Base-by-base conservation (phyloP, 1,140 invertebrate species). In the Musca domestica region DNA sequence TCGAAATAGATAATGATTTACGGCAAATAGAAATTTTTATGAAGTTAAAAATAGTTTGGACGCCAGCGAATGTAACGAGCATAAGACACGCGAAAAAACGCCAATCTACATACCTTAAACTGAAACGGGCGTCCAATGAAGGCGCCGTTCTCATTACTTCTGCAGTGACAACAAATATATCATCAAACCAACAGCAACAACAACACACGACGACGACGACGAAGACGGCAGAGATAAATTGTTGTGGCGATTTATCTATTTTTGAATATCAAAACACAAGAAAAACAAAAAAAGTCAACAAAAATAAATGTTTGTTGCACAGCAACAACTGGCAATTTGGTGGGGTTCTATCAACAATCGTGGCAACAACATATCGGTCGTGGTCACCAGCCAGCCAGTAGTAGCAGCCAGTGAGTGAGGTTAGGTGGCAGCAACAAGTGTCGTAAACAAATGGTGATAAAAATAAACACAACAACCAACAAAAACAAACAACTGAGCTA, bases 301-400 rank as follows among this genome's bases (percentile, higher is more conserved):
- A 58, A 58, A n/a, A 30, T 6, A 12, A 61, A 41, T 61, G 56
- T 61, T 61, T 61, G 56, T 61, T 61, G 56, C 56, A 61, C 56
- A 61, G 56, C 20, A 61, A 61, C 27, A 61, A 19, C 56, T 34
- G 41, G 34, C 34, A 41, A 41, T 41, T 41, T 2, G 4, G 2
- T 2, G 4, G 2, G 34, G 9, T 30, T 30, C 6, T 41, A 12
- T 12, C 34, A 41, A 12, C 34, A 41, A 41, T 2, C 34, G 34
- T 41, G 34, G 34, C 34, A 41, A 41, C 34, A 41, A 41, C 34
- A 41, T 41, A 41, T 41, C 34, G 34, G 34, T 41, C 34, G 34
- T 41, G 34, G 34, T 12, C 34, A 41, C 34, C 34, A 41, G 34
- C 12, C n/a, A n/a, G n/a, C n/a, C n/a, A 30, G 9, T 30, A 9